These are phyloP conservation scores for Aphis craccivora DNA, from an alignment of 1,140 invertebrate genomes.

Conservation along the genomic window DNA sequence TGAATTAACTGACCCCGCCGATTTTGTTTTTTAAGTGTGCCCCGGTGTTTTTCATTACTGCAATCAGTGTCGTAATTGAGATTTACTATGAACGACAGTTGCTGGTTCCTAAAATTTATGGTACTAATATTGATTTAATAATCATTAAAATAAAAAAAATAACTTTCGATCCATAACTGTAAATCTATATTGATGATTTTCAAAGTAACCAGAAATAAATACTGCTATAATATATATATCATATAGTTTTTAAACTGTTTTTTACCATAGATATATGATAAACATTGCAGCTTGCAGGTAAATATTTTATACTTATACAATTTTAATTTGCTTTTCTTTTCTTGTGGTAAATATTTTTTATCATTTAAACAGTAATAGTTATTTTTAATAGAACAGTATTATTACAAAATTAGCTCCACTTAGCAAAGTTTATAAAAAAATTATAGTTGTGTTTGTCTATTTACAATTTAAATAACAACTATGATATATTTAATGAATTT, in stretches of 20 bases:
- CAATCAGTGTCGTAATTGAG: conserved; percentile 24
- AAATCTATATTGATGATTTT: neutral
- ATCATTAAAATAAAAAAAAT: neutral
- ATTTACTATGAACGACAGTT: conserved; percentile 26
- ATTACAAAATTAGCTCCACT: neutral
- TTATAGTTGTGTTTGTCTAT: neutral
- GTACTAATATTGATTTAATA: neutral
- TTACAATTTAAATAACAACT: neutral
- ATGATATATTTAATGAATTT: neutral
- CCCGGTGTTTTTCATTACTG: neutral
- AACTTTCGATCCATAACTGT: neutral
- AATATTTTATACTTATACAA: neutral
- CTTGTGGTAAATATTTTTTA: neutral
- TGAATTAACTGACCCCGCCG: neutral
- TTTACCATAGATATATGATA: too few species aligned
- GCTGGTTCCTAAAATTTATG: neutral
- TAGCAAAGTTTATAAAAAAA: neutral
- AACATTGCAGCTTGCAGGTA: neutral
- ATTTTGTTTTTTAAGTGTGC: neutral
- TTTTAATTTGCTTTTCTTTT: neutral
- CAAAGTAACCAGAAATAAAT: neutral
- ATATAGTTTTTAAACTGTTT: too few species aligned
- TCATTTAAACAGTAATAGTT: neutral
- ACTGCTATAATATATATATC: too few species aligned
- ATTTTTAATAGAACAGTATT: neutral